A percentile compares a stretch with the other conserved stretches of the same genome.
phyloP scores from a whole-genome alignment of 2,797 vertebrate species.

The Lithobates pipiens region DNA sequence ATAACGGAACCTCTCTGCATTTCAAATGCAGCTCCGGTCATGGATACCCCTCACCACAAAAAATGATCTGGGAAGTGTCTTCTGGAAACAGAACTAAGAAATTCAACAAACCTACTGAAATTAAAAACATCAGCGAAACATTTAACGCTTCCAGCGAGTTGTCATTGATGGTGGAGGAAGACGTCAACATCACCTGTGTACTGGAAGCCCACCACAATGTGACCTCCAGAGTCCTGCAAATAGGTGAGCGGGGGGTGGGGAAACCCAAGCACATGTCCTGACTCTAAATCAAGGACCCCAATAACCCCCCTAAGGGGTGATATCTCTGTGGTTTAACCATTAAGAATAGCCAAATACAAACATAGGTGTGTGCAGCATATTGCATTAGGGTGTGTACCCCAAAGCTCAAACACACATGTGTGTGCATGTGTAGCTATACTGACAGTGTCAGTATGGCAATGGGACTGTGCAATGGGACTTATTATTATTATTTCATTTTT shows the following conservation, averaged over 20 bases:
- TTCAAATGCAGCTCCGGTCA: neutral
- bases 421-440: too few relatives aligned
- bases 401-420: too few relatives aligned
- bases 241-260: neutral
- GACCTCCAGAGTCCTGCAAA: neutral
- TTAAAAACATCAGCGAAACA: neutral
- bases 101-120: neutral
- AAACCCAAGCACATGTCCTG: too few relatives aligned
- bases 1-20: neutral
- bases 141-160: neutral
- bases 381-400: too few relatives aligned
- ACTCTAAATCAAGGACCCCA: too few relatives aligned
- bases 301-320: too few relatives aligned
- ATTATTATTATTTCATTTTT: too few relatives aligned
- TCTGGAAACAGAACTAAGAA: neutral
- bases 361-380: too few relatives aligned
- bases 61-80: neutral
- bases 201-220: neutral
- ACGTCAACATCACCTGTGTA: neutral
- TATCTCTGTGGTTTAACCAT: too few relatives aligned
- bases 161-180: neutral
- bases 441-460: too few relatives aligned
- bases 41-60: neutral
- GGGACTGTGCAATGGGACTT: too few relatives aligned
- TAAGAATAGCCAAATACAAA: too few relatives aligned